phyloP scores from a whole-genome alignment of 2,797 vertebrate genomes.

The Pogonophryne albipinna region DNA sequence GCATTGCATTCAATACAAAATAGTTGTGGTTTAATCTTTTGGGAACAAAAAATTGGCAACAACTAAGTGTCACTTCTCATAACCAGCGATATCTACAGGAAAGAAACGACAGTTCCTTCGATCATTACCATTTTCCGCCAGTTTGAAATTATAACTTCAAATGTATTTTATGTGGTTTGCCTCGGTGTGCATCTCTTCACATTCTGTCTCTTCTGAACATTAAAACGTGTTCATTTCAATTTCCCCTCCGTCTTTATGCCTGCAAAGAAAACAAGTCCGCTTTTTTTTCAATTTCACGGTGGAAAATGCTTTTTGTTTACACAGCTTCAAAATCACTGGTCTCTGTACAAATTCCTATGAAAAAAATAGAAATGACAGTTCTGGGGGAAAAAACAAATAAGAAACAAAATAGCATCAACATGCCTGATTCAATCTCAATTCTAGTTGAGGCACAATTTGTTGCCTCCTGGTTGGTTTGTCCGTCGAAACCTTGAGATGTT shows the following conservation, averaged over 20 bases:
- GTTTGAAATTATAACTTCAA: constrained; percentile 74
- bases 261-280: constrained; percentile 70
- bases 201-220: constrained; percentile 79
- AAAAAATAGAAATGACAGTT: constrained; percentile 77
- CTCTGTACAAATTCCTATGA: constrained; percentile 80
- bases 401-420: constrained; percentile 67
- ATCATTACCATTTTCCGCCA: constrained; percentile 69
- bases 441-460: constrained; percentile 36
- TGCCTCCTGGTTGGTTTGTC: constrained; percentile 45
- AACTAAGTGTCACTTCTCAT: constrained; percentile 84
- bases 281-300: constrained; percentile 45
- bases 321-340: constrained; percentile 77
- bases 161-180: constrained; percentile 64
- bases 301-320: constrained; percentile 72
- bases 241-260: constrained; percentile 73
- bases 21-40: constrained; percentile 85
- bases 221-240: constrained; percentile 86
- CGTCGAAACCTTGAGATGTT: constrained; percentile 45
- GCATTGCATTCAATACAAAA: constrained; percentile 82
- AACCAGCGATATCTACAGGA: constrained; percentile 81
- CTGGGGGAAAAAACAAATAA: constrained; percentile 58
- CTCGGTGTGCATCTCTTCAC: constrained; percentile 57
- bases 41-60: constrained; percentile 83
- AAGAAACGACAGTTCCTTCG: constrained; percentile 78
- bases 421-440: constrained; percentile 51